Evolutionary conservation across 1,140 invertebrate genomes (phyloP).

Genomic region (Lerema accius): DNA sequence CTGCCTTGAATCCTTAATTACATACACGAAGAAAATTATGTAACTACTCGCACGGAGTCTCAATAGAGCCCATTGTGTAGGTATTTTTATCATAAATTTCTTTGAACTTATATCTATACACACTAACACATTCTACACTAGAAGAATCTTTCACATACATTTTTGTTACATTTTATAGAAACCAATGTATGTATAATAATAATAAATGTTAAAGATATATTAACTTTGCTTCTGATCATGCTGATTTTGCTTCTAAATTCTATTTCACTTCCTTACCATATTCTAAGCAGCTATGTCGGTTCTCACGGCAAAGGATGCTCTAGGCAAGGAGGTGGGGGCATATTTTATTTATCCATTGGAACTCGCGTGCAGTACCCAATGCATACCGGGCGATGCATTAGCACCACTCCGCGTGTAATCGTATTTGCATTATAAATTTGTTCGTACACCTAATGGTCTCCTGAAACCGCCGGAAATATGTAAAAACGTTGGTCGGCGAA

Average conservation of each 20-base stretch:
- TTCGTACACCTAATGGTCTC: conserved; percentile 69
- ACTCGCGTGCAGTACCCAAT: conserved; percentile 68
- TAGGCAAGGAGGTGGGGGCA: conserved; percentile 11
- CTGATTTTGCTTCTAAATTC: background rate
- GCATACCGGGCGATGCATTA: conserved; percentile 72
- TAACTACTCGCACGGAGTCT: too few relatives aligned
- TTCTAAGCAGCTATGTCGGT: background rate
- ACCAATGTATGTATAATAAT: too few relatives aligned
- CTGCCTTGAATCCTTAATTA: too few relatives aligned
- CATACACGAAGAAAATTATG: too few relatives aligned
- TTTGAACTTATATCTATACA: too few relatives aligned
- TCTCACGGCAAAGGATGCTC: conserved; percentile 4
- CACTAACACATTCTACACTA: too few relatives aligned
- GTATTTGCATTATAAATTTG: conserved; percentile 81
- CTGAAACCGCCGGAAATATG: conserved; percentile 61
- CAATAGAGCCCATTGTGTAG: too few relatives aligned
- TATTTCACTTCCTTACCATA: background rate
- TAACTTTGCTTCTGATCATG: background rate
- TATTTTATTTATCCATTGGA: conserved; percentile 57
- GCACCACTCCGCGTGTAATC: conserved; percentile 67
- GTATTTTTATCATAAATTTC: too few relatives aligned
- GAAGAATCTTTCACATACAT: too few relatives aligned
- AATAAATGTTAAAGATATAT: too few relatives aligned
- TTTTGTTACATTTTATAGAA: too few relatives aligned
- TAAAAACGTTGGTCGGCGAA: conserved; percentile 37